These are phyloP conservation scores for Eupsittula cactorum DNA, from an alignment of 2,113 vertebrate genomes.

Conservation along the genomic window DNA sequence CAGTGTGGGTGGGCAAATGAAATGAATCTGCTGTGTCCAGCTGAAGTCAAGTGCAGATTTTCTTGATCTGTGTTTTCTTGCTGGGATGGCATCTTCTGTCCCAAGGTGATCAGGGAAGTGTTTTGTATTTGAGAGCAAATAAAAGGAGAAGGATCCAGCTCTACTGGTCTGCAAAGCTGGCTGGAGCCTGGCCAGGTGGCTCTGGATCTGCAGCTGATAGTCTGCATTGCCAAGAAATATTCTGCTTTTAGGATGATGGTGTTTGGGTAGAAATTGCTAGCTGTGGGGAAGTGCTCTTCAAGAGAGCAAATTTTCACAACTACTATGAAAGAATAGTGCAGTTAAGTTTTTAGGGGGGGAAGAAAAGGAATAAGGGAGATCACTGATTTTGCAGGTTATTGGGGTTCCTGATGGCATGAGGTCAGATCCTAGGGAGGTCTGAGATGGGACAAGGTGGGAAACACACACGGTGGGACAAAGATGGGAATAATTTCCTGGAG, in stretches of 20 bases:
- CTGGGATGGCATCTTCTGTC: not conserved
- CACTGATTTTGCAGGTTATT: not conserved
- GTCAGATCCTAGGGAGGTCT: not conserved
- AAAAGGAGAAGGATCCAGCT: not conserved
- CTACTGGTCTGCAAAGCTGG: not conserved
- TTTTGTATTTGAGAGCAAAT: not conserved
- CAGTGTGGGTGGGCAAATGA: not conserved
- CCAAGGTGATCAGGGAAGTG: not conserved
- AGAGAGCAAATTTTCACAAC: not conserved
- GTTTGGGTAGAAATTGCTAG: not conserved
- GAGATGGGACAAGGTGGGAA: not conserved
- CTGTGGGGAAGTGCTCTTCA: not conserved
- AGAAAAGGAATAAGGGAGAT: not conserved
- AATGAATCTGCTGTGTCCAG: not conserved
- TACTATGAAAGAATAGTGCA: fast-evolving
- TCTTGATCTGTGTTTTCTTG: not conserved
- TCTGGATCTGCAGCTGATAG: not conserved
- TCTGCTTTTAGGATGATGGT: not conserved
- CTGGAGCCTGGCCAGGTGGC: not conserved
- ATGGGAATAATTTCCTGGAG: not conserved
- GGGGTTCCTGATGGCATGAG: not conserved
- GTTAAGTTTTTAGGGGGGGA: not conserved
- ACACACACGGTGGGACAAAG: too few species aligned
- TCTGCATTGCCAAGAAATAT: not conserved
- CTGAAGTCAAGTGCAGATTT: not conserved